Conservation (phyloP, 2,888 invertebrate genomes). For the Leucophenga maculata region DNA sequence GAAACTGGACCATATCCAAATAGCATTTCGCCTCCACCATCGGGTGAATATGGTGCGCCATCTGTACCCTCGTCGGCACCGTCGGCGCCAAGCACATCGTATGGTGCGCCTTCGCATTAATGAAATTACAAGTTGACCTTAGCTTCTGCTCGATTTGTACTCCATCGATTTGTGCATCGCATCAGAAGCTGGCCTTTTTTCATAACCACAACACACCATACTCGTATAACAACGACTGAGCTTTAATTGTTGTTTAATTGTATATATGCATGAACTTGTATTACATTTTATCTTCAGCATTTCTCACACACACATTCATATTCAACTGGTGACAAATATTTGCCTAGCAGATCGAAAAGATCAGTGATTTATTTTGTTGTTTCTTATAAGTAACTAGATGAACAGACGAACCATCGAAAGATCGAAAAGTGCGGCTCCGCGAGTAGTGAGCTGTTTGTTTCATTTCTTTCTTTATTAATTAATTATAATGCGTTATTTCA, state of each 20-base stretch:
- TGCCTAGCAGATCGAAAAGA: too few relatives aligned
- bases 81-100: constrained; percentile 70
- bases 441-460: constrained; percentile 58
- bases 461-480: constrained; percentile 56
- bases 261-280: not conserved
- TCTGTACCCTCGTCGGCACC: constrained; percentile 60
- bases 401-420: not conserved
- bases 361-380: constrained; percentile 42
- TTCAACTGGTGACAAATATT: too few relatives aligned
- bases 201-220: not conserved
- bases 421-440: not conserved
- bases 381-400: constrained; percentile 54
- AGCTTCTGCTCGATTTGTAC: not conserved
- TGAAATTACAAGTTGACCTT: not conserved
- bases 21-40: constrained; percentile 67
- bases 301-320: not conserved
- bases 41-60: constrained; percentile 70
- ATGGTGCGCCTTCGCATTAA: constrained; percentile 69
- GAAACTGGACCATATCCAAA: constrained; percentile 71
- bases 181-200: not conserved
- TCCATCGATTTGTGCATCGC: not conserved
- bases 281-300: constrained; percentile 6
- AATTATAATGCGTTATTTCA: constrained; percentile 60
- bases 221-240: not conserved
- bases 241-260: not conserved